Evolutionary conservation across 2,888 invertebrate genomes (phyloP).

Genomic region (Drosophila nr. fundita): DNA sequence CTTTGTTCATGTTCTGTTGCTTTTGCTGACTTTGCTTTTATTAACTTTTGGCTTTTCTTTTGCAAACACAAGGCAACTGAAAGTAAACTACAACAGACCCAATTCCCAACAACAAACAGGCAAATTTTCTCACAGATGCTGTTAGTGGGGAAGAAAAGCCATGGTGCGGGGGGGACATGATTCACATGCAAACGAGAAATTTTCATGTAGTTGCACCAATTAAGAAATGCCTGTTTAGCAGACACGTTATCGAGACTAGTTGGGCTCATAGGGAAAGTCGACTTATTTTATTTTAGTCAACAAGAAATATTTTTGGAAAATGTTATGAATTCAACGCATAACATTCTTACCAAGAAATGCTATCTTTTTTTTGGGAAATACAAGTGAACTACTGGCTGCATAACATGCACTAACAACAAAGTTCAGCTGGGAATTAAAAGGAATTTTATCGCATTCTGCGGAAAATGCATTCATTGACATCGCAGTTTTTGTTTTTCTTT

Average conservation of each 20-base stretch:
- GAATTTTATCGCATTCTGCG: not conserved
- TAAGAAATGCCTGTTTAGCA: constrained; percentile 28
- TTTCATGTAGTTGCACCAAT: constrained; percentile 55
- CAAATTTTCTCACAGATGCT: constrained; percentile 42
- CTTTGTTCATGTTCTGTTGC: constrained; percentile 46
- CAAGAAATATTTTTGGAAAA: not conserved
- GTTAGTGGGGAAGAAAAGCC: not conserved
- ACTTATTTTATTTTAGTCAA: not conserved
- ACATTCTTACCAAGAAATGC: not conserved
- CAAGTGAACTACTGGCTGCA: not conserved
- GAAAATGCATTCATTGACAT: not conserved
- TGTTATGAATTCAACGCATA: not conserved
- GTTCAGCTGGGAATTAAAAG: not conserved
- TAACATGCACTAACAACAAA: rapidly evolving
- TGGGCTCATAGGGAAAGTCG: constrained; percentile 40
- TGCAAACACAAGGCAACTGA: constrained; percentile 55
- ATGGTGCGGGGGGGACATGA: not conserved
- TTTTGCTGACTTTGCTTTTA: constrained; percentile 48
- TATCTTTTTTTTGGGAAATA: too few relatives aligned
- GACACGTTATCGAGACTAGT: constrained; percentile 21
- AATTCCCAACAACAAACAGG: constrained; percentile 69
- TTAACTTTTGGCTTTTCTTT: constrained; percentile 23
- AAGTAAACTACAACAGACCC: constrained; percentile 72
- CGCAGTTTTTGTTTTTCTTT: not conserved
- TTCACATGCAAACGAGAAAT: constrained; percentile 60